These are phyloP conservation scores for Cylas formicarius DNA, from an alignment of 1,140 invertebrate species.

Conservation along the genomic window DNA sequence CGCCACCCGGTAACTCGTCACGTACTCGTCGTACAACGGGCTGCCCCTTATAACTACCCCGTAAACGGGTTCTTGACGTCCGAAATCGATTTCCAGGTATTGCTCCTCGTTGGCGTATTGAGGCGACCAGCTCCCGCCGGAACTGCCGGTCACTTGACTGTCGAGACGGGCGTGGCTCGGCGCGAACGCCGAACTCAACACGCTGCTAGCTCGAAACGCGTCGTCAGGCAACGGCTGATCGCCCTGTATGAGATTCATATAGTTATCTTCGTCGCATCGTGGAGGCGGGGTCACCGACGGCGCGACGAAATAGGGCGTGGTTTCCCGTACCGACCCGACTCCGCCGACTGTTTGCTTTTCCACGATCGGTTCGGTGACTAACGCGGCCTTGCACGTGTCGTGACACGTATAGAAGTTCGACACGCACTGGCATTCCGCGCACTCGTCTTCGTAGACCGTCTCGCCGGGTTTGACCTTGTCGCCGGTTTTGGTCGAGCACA, in stretches of 20 bases:
- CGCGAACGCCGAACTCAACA: slow-evolving; percentile 41
- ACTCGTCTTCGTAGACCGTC: slow-evolving; percentile 49
- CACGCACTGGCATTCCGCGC: slow-evolving; percentile 67
- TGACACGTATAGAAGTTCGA: slow-evolving; percentile 65
- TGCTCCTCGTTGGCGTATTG: slow-evolving; percentile 48
- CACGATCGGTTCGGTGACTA: slow-evolving; percentile 34
- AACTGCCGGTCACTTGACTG: slow-evolving; percentile 28
- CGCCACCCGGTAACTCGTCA: slow-evolving; percentile 66
- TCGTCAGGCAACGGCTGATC: slow-evolving; percentile 46
- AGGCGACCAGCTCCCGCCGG: slow-evolving; percentile 58
- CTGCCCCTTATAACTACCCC: slow-evolving; percentile 64
- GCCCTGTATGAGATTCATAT: slow-evolving; percentile 49
- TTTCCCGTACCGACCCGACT: not conserved
- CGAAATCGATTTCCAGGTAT: slow-evolving; percentile 65
- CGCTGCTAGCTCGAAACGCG: slow-evolving; percentile 54
- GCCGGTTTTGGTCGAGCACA: slow-evolving; percentile 56
- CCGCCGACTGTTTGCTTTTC: not conserved
- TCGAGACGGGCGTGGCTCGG: slow-evolving; percentile 48
- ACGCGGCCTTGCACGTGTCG: slow-evolving; percentile 44
- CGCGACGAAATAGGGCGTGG: slow-evolving; percentile 27
- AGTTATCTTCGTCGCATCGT: slow-evolving; percentile 39
- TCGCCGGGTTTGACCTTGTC: slow-evolving; percentile 57
- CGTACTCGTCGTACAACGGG: slow-evolving; percentile 57
- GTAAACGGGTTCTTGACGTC: slow-evolving; percentile 57
- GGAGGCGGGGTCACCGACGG: slow-evolving; percentile 27